Evolutionary conservation across 1,140 invertebrate genomes (phyloP), one percentile per base, ranked within the genome.

Genomic region (Hypothenemus hampei): DNA sequence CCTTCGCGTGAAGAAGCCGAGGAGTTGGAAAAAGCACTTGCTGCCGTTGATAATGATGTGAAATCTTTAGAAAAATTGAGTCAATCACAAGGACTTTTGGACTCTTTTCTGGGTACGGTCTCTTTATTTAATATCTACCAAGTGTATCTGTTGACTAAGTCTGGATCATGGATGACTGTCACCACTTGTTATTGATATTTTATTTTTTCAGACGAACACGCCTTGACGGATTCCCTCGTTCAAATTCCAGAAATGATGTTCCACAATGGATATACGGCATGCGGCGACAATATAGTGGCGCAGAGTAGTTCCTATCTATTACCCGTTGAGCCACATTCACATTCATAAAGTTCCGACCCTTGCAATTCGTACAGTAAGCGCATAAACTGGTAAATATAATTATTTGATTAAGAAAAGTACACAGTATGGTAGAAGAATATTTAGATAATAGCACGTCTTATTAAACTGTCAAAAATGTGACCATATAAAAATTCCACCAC

Each of bases 31-130:
- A 80, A 88, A 39, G 89, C 87, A 6, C 70, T 92, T 35, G 88
- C 90, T 61, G 86, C 85, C 13, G 89, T 90, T 35, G 80, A 89
- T 65, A 84, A 85, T 67, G 84, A 86, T 62, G 81, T 86, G n/a
- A 79, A 84, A 65, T 85, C 82, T 55, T 71, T 87, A 60, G 83
- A 85, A 67, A 83, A 85, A 71, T 77, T 85, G 68, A 83, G 82
- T 36, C 79, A 80, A 56, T 76, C 79, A 6, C 81, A 84, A 60
- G 77, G 78, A 49, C 64, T 80, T 23, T 63, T 79, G 52, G 76
- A 80, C 52, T 69, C 68, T 7, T 60, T 70, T 15, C 21, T 55
- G 31, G 52, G 52, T 55, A 40, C 46, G 20, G 29, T 4, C 13
- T 20, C n/a, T 33, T 8, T 21, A 11, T 20, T 43, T 1, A 22